phyloP scores from a whole-genome alignment of 2,888 invertebrate species.

The Andrena fulva region DNA sequence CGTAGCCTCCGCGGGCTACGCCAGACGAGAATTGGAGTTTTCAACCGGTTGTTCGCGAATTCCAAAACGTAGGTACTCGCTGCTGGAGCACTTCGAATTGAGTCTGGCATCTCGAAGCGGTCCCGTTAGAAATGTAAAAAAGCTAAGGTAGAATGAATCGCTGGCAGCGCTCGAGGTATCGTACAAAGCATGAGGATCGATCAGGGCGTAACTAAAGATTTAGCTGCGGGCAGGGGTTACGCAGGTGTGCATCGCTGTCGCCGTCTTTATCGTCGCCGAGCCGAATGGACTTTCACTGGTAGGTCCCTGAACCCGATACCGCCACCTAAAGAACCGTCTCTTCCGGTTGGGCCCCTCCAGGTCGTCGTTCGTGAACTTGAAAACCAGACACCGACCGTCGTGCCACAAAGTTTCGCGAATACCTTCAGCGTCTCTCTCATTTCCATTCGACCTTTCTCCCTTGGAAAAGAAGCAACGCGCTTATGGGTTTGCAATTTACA shows the following conservation, averaged over 20 bases:
- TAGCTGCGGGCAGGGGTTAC: slow-evolving; percentile 49
- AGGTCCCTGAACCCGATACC: slow-evolving; percentile 78
- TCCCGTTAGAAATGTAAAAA: too few relatives aligned
- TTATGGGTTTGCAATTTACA: neutral
- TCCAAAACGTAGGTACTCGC: too few relatives aligned
- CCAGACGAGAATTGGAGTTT: too few relatives aligned
- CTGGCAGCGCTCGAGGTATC: neutral
- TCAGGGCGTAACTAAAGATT: slow-evolving; percentile 19
- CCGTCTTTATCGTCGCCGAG: slow-evolving; percentile 44
- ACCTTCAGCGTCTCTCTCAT: neutral
- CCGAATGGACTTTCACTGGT: slow-evolving; percentile 80
- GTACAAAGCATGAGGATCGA: neutral
- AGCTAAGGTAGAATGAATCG: neutral
- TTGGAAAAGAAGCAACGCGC: neutral
- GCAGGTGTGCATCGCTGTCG: slow-evolving; percentile 66
- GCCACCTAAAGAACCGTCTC: slow-evolving; percentile 49
- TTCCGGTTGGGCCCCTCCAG: slow-evolving; percentile 59
- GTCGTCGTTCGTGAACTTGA: slow-evolving; percentile 77
- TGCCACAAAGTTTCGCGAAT: slow-evolving; percentile 55
- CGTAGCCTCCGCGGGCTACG: too few relatives aligned
- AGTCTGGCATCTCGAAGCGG: neutral
- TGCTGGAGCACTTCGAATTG: too few relatives aligned
- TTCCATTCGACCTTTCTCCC: neutral
- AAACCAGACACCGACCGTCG: slow-evolving; percentile 61
- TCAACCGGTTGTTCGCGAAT: too few relatives aligned